phyloP scores from a whole-genome alignment of 1,140 invertebrate genomes.

The Parasteatoda tepidariorum region DNA sequence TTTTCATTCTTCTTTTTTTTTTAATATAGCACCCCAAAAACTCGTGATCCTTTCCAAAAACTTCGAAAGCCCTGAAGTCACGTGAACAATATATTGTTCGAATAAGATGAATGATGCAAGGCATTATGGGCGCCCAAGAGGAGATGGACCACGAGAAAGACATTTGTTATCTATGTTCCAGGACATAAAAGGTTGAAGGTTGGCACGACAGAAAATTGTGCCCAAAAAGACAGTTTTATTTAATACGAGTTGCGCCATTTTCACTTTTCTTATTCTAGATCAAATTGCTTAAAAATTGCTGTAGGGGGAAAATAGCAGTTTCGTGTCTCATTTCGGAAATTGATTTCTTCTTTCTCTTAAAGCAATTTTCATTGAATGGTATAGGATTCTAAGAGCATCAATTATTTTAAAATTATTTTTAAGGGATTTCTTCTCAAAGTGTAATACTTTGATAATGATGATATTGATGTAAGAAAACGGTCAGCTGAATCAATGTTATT shows the following conservation, averaged over 20 bases:
- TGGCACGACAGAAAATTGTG: not conserved
- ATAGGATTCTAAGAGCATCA: too few species aligned
- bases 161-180: not conserved
- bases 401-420: too few species aligned
- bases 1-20: not conserved
- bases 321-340: too few species aligned
- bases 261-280: too few species aligned
- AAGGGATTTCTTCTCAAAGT: too few species aligned
- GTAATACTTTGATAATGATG: too few species aligned
- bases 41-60: not conserved
- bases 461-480: too few species aligned
- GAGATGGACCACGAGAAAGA: not conserved
- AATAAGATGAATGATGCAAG: not conserved
- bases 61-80: not conserved
- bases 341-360: too few species aligned
- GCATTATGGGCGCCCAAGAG: not conserved
- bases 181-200: not conserved
- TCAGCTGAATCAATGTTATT: too few species aligned
- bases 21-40: not conserved
- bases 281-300: too few species aligned
- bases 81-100: not conserved
- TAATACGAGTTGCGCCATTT: not conserved
- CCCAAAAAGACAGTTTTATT: not conserved
- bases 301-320: too few species aligned
- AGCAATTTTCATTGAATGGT: too few species aligned